Percentiles rank a stretch among this genome's conserved stretches.
Conservation (phyloP, 2,797 vertebrate species). For the Trematomus bernacchii region DNA sequence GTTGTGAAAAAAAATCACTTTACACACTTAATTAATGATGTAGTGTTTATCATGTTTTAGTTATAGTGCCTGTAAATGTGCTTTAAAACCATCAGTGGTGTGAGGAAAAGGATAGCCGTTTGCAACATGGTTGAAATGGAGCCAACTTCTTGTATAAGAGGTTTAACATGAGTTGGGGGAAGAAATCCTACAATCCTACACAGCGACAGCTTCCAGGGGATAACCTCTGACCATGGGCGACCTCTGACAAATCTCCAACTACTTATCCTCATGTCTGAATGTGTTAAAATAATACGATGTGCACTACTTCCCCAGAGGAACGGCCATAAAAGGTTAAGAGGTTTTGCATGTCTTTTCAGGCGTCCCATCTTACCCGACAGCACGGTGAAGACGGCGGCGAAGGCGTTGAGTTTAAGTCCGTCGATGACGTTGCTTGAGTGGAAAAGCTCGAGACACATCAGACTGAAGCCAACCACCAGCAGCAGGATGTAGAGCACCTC, state of each 20-base stretch:
- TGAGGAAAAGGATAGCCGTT: not conserved
- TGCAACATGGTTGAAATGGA: not conserved
- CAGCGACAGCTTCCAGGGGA: constrained; percentile 40
- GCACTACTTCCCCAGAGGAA: not conserved
- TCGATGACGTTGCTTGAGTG: constrained; percentile 97
- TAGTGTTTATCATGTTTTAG: too few relatives aligned
- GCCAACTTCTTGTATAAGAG: constrained; percentile 71
- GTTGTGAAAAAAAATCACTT: too few relatives aligned
- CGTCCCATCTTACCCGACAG: constrained; percentile 88
- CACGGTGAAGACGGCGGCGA: constrained; percentile 97
- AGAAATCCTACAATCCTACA: constrained; percentile 49
- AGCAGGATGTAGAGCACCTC: constrained; percentile 97
- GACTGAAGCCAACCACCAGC: constrained; percentile 95
- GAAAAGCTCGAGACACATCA: constrained; percentile 98
- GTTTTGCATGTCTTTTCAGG: not conserved
- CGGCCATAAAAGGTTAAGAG: too few relatives aligned
- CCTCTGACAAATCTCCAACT: constrained; percentile 40
- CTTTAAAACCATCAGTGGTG: too few relatives aligned
- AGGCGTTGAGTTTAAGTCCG: constrained; percentile 97
- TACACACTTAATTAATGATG: too few relatives aligned
- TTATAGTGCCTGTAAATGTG: too few relatives aligned
- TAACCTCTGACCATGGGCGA: constrained; percentile 48
- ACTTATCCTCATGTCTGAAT: not conserved
- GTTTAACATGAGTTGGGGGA: constrained; percentile 62
- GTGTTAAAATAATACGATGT: too few relatives aligned